phyloP scores from a whole-genome alignment of 2,113 vertebrate genomes.

The Fulica atra region DNA sequence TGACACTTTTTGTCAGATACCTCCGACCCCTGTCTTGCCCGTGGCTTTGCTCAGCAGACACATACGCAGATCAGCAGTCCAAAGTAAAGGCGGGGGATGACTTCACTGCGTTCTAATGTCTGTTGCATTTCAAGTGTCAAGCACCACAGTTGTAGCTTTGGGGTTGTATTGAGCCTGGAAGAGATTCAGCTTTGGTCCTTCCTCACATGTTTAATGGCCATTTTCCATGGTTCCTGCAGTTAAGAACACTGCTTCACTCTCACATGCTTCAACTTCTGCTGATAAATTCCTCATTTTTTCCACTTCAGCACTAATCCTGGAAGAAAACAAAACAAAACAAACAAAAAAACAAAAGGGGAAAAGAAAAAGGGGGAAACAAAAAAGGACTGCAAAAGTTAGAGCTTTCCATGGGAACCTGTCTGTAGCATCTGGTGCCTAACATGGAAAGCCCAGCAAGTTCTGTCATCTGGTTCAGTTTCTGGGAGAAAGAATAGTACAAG shows the following conservation, averaged over 20 bases:
- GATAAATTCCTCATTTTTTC: background rate
- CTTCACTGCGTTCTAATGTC: background rate
- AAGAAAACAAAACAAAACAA: background rate
- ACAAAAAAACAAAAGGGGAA: background rate
- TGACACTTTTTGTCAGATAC: background rate
- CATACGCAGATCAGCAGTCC: background rate
- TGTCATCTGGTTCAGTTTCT: background rate
- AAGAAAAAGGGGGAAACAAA: background rate
- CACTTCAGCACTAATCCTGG: background rate
- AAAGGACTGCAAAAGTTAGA: background rate
- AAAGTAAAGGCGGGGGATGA: background rate
- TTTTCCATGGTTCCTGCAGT: background rate
- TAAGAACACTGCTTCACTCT: background rate
- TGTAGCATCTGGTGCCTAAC: background rate
- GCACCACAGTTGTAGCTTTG: background rate
- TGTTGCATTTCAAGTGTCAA: background rate
- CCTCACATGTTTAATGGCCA: background rate
- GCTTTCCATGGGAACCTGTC: background rate
- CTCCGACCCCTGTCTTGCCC: background rate
- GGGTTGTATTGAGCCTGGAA: background rate
- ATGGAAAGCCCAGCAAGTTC: background rate
- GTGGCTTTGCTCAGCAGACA: conserved; percentile 7
- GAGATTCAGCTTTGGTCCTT: background rate
- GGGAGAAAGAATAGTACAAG: background rate
- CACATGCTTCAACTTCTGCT: background rate